Conservation (phyloP, 2,797 vertebrate genomes). For the Macrochelys suwanniensis region DNA sequence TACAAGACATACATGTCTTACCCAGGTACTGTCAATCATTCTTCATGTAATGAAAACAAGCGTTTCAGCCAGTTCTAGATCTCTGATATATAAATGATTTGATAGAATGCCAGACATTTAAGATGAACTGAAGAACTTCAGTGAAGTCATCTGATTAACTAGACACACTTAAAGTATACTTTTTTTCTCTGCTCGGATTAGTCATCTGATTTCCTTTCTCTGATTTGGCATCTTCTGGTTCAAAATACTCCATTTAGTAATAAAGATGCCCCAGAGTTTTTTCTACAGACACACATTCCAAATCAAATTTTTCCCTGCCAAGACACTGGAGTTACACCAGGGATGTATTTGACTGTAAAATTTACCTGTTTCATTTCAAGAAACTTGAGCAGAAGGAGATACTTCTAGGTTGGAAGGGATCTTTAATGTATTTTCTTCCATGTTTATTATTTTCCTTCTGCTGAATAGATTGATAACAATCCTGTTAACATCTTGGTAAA, state of each 20-base stretch:
- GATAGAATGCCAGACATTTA: background rate
- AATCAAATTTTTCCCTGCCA: background rate
- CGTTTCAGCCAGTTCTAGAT: background rate
- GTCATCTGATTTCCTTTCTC: background rate
- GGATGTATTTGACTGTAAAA: background rate
- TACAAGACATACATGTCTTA: background rate
- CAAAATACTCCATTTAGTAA: background rate
- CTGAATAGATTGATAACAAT: background rate
- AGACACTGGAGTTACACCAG: background rate
- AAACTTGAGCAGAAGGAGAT: background rate
- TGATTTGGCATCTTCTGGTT: background rate
- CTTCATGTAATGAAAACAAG: background rate
- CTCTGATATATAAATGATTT: background rate
- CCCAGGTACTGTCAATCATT: background rate
- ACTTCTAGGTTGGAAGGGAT: background rate
- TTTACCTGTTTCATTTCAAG: background rate
- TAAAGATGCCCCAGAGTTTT: background rate
- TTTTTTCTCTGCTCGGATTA: background rate
- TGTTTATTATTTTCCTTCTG: background rate
- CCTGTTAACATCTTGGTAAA: background rate
- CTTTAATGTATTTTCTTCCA: background rate
- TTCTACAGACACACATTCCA: background rate
- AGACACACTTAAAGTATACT: background rate
- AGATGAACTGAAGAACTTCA: background rate
- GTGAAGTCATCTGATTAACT: background rate